These are phyloP conservation scores for Platyscapa corneri DNA, from an alignment of 1,140 invertebrate genomes.

Conservation along the genomic window DNA sequence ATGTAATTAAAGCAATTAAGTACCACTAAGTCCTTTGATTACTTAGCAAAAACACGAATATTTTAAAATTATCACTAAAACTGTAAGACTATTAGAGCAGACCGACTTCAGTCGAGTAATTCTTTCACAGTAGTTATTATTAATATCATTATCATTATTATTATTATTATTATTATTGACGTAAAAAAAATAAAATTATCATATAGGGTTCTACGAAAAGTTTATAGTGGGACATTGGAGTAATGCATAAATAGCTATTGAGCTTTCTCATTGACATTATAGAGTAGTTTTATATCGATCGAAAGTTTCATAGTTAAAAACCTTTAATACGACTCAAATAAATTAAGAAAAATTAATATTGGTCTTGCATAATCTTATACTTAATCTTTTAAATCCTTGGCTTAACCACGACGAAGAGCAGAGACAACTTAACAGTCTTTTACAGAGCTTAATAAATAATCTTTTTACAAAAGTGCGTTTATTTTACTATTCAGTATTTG, in stretches of 20 bases:
- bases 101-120: background rate
- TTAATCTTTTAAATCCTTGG: slow-evolving; percentile 31
- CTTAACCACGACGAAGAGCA: slow-evolving; percentile 42
- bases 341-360: slow-evolving; percentile 1
- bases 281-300: background rate
- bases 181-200: too few species aligned
- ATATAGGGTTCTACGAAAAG: too few species aligned
- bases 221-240: too few species aligned
- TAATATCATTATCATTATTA: too few species aligned
- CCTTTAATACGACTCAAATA: background rate
- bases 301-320: background rate
- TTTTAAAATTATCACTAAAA: background rate
- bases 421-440: slow-evolving; percentile 52
- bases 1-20: background rate
- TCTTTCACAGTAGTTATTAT: too few species aligned
- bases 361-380: slow-evolving; percentile 19
- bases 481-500: slow-evolving; percentile 19
- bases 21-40: slow-evolving; percentile 19
- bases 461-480: slow-evolving; percentile 51
- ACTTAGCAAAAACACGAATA: background rate
- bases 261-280: background rate
- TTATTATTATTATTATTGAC: too few species aligned
- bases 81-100: background rate
- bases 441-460: slow-evolving; percentile 51
- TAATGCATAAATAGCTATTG: too few species aligned